Conservation (phyloP, 2,888 invertebrate species). For the Zygaena filipendulae region DNA sequence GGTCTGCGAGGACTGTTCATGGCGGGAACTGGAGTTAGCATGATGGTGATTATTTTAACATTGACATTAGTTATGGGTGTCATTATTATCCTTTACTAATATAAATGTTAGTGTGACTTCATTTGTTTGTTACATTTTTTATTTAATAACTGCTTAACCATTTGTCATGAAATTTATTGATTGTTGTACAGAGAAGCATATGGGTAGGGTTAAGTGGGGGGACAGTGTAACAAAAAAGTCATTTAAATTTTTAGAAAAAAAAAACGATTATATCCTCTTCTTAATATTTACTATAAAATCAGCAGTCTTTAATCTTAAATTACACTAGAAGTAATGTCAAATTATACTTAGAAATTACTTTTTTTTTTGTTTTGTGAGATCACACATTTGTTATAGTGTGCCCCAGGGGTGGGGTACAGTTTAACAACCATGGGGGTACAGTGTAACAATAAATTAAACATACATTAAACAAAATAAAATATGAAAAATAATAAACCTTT, state of each 20-base stretch:
- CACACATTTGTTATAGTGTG: conserved; percentile 9
- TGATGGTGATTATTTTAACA: conserved; percentile 89
- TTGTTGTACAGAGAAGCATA: conserved; percentile 4
- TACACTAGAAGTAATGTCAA: conserved; percentile 1
- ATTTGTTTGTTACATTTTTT: neutral
- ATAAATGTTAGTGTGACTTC: neutral
- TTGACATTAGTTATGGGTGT: too few relatives aligned
- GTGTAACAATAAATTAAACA: conserved; percentile 7
- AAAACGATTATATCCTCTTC: neutral
- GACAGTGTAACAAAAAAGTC: conserved; percentile 3
- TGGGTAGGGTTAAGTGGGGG: conserved; percentile 1
- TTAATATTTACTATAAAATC: conserved; percentile 1
- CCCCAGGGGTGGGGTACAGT: conserved; percentile 7
- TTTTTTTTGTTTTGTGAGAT: conserved; percentile 5
- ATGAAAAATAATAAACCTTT: conserved; percentile 1
- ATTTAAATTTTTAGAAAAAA: conserved; percentile 1
- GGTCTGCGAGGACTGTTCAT: conserved; percentile 90
- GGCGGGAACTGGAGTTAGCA: conserved; percentile 87
- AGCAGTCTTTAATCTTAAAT: conserved; percentile 2
- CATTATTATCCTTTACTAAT: neutral
- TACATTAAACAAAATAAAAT: conserved; percentile 1
- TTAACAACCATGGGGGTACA: conserved; percentile 7
- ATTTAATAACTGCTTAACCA: neutral
- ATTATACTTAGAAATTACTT: conserved; percentile 5
- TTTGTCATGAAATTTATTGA: too few relatives aligned